Base-by-base conservation (phyloP, 2,113 vertebrate genomes). In the Gallinago undulata region DNA sequence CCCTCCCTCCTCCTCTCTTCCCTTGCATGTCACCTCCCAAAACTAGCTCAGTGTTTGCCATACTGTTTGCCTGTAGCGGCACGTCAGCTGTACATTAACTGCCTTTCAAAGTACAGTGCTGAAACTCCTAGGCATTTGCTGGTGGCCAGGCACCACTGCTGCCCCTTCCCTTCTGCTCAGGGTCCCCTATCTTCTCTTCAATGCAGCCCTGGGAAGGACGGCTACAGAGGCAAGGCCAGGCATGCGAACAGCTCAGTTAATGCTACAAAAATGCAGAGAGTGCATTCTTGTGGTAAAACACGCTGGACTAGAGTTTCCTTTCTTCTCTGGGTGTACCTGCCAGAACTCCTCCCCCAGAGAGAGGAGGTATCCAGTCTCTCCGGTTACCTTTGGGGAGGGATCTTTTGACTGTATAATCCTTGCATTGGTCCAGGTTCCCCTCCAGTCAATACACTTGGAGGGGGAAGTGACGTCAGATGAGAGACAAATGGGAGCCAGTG, bases 251-350 rank as follows among this genome's bases (percentile, higher is more conserved):
- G 50, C 81, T 83, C 84, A 28, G 56, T 31, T 91, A 70, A 62
- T 16, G 64, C 76, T 84, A 60, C 64, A 90, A 67, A 90, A 96
- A 96, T 69, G 75, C 0, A 0, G 47, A 63, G 69, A 69, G 73
- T 13, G 45, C 95, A 94, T 96, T 95, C 93, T 75, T 89, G 88
- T 60, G 93, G 94, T 76, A 64, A 88, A 92, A 77, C 73, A 59
- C 0, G 1, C 64, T 41, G 53, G 33, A 78, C 63, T 56, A 25
- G 70, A 90, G 72, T 3, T 91, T 57, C 68, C 64, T 59, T 93
- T 92, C 83, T 90, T 86, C 78, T 70, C 67, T 23, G 22, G 43
- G 50, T 2, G 0, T 14, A 75, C 91, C 92, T 88, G 79, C 63
- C 82, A 86, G 63, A 83, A 74, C 75, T 73, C 76, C 81, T 95